phyloP scores from a whole-genome alignment of 2,888 invertebrate species.

The Agonum fuliginosum region DNA sequence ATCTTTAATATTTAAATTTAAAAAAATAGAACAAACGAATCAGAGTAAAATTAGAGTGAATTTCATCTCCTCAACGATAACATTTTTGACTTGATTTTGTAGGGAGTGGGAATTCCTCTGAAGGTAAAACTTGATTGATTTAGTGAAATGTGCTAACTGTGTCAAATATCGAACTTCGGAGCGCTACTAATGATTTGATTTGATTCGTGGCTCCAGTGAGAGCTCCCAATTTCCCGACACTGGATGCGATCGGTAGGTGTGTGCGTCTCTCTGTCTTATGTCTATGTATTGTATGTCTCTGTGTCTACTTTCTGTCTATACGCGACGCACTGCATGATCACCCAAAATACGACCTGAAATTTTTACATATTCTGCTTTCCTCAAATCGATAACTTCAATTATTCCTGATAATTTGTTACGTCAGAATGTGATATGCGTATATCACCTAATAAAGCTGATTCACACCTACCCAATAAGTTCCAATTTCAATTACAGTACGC shows the following conservation, averaged over 20 bases:
- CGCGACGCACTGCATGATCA: conserved; percentile 57
- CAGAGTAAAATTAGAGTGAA: too few relatives aligned
- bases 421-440: too few relatives aligned
- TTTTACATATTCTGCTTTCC: neutral
- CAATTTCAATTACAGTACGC: too few relatives aligned
- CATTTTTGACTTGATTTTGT: neutral
- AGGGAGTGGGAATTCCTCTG: too few relatives aligned
- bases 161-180: conserved; percentile 33
- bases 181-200: conserved; percentile 66
- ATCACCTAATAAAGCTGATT: too few relatives aligned
- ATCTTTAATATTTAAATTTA: too few relatives aligned
- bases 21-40: too few relatives aligned
- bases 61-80: neutral
- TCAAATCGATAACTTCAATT: too few relatives aligned
- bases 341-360: neutral
- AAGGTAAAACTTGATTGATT: too few relatives aligned
- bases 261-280: conserved; percentile 67
- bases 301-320: conserved; percentile 41
- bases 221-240: conserved; percentile 79
- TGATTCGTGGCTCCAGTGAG: conserved; percentile 74
- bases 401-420: too few relatives aligned
- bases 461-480: too few relatives aligned
- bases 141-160: conserved; percentile 28
- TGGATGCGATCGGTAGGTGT: conserved; percentile 78
- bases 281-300: conserved; percentile 57